A percentile compares a stretch with the other conserved stretches of the same genome.
Conservation (phyloP, 2,888 invertebrate genomes). For the Lithodes maja region DNA sequence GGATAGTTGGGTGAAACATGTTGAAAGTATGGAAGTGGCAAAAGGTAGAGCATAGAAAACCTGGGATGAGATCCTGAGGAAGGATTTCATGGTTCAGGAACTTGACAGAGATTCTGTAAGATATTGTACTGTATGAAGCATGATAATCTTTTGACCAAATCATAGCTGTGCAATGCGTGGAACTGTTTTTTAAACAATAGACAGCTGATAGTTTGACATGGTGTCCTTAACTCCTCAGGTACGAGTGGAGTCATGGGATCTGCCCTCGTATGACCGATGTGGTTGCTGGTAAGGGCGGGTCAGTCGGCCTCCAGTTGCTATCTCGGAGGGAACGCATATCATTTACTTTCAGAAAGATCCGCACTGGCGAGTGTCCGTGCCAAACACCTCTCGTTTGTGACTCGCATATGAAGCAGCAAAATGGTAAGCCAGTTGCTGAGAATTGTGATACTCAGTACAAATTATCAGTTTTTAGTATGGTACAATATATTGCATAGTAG, state of each 20-base stretch:
- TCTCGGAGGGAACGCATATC: slow-evolving; percentile 82
- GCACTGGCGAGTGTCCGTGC: slow-evolving; percentile 75
- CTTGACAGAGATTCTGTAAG: background rate
- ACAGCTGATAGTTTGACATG: no score
- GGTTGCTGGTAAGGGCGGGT: slow-evolving; percentile 77
- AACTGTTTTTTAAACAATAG: no score
- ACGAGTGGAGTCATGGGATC: slow-evolving; percentile 92
- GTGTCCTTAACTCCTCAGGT: slow-evolving; percentile 75
- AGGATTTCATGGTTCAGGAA: background rate
- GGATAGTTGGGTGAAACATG: background rate
- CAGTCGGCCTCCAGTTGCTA: slow-evolving; percentile 77
- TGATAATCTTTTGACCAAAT: background rate
- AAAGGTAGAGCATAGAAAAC: background rate
- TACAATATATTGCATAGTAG: no score
- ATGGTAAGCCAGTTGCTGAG: slow-evolving; percentile 6
- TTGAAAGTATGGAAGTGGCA: background rate
- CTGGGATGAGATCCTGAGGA: background rate
- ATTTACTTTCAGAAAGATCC: slow-evolving; percentile 86
- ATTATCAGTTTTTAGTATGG: no score
- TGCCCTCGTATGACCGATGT: slow-evolving; percentile 88
- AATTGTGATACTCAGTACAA: no score
- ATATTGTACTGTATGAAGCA: background rate
- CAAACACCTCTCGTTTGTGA: slow-evolving; percentile 43
- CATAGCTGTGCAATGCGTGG: background rate
- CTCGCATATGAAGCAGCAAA: slow-evolving; percentile 23